phyloP scores from a whole-genome alignment of 2,888 invertebrate genomes.

The Anoplius nigerrimus region DNA sequence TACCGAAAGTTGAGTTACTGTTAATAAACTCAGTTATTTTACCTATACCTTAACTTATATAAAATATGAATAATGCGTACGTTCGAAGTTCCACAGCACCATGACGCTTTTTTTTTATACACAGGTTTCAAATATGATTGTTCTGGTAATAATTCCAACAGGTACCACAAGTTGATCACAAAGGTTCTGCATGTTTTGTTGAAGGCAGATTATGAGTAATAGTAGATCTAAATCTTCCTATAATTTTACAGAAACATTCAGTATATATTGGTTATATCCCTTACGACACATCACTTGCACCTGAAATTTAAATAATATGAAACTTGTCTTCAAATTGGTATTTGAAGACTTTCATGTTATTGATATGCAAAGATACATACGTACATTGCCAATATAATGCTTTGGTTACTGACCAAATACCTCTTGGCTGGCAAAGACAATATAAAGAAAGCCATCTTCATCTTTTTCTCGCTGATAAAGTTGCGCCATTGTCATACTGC shows the following conservation, averaged over 20 bases:
- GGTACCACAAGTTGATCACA: conserved; percentile 58
- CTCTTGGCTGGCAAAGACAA: conserved; percentile 93
- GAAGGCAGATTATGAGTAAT: conserved; percentile 41
- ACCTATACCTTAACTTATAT: conserved; percentile 40
- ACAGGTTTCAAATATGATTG: conserved; percentile 44
- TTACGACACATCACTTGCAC: conserved; percentile 28
- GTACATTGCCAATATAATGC: background rate
- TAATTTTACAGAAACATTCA: conserved; percentile 39
- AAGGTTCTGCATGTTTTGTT: conserved; percentile 43
- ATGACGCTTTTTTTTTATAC: conserved; percentile 32
- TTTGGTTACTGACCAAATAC: conserved; percentile 81
- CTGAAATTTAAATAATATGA: conserved; percentile 26
- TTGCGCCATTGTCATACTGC: conserved; percentile 88
- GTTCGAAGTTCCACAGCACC: conserved; percentile 46
- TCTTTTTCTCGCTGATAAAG: conserved; percentile 86
- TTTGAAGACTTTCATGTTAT: background rate
- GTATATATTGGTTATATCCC: conserved; percentile 25
- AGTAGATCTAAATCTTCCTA: conserved; percentile 47
- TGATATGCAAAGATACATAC: background rate
- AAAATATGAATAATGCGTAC: conserved; percentile 30
- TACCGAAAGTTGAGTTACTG: too few relatives aligned
- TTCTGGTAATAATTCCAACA: conserved; percentile 50
- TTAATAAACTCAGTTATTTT: conserved; percentile 30
- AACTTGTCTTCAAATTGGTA: background rate
- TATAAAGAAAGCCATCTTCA: conserved; percentile 90